Evolutionary conservation across 2,888 invertebrate species (phyloP).

Genomic region (Nomada fabriciana): DNA sequence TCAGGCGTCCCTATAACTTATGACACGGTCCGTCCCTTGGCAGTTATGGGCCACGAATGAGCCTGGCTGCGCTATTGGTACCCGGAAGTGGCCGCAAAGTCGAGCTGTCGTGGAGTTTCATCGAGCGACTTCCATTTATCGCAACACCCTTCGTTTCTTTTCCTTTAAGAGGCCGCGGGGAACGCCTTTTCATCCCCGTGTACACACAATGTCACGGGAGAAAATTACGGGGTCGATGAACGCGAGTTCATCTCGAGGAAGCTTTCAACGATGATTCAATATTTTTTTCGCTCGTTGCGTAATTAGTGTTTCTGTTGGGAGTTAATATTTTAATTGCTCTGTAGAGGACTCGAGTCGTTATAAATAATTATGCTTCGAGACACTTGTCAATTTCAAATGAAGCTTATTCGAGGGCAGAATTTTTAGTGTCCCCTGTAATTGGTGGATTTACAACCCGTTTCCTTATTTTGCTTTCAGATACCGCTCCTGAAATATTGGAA

Average conservation of each 20-base stretch:
- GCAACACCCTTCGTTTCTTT: constrained; percentile 12
- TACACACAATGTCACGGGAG: not conserved
- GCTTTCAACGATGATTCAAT: too few relatives aligned
- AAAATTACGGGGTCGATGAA: not conserved
- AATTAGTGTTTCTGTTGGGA: too few relatives aligned
- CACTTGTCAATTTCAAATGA: too few relatives aligned
- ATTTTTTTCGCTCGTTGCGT: too few relatives aligned
- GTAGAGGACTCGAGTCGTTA: too few relatives aligned
- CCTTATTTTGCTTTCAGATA: not conserved
- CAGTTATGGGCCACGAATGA: constrained; percentile 29
- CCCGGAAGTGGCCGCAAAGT: constrained; percentile 11
- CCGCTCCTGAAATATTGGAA: constrained; percentile 1
- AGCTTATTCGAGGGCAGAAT: too few relatives aligned
- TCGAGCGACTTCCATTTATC: constrained; percentile 22
- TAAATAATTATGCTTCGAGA: too few relatives aligned
- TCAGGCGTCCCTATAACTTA: constrained; percentile 22
- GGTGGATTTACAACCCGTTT: not conserved
- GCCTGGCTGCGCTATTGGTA: constrained; percentile 20
- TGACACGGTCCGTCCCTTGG: constrained; percentile 5
- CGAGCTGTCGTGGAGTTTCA: constrained; percentile 27
- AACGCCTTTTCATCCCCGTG: not conserved
- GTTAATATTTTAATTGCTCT: too few relatives aligned
- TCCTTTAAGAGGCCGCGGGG: not conserved
- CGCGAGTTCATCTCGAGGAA: too few relatives aligned
- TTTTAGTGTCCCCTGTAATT: too few relatives aligned